Conservation (phyloP, 2,113 vertebrate genomes). For the Zapus hudsonius region DNA sequence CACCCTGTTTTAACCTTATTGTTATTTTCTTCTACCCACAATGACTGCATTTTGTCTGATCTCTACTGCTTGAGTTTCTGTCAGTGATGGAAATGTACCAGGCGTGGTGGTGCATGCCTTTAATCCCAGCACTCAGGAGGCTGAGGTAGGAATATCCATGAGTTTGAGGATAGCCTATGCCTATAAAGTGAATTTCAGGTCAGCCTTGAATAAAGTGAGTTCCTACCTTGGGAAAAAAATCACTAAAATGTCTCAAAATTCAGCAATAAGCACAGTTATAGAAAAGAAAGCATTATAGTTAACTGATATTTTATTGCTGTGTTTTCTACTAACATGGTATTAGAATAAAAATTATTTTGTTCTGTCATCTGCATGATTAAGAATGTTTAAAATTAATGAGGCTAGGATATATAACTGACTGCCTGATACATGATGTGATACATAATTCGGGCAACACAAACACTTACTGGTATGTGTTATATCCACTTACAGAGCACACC, state of each 20-base stretch:
- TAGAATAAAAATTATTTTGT: not conserved
- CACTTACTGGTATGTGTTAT: not conserved
- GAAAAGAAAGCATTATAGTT: not conserved
- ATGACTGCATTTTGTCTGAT: not conserved
- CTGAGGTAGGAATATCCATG: no score
- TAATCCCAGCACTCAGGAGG: not conserved
- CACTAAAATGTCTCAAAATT: no score
- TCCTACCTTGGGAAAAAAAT: no score
- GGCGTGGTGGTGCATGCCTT: not conserved
- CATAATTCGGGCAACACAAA: not conserved
- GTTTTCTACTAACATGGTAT: not conserved
- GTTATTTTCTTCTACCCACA: not conserved
- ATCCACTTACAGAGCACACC: not conserved
- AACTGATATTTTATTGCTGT: not conserved
- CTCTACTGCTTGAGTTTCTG: slow-evolving; percentile 11
- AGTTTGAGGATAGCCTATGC: no score
- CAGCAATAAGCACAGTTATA: no score
- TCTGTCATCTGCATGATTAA: not conserved
- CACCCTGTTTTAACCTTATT: not conserved
- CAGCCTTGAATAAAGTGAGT: no score
- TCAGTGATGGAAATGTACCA: not conserved
- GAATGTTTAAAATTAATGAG: slow-evolving; percentile 19
- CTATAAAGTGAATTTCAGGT: no score
- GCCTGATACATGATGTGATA: not conserved
- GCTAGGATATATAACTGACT: not conserved